phyloP scores from a whole-genome alignment of 2,797 vertebrate genomes.

The Tachyglossus aculeatus region DNA sequence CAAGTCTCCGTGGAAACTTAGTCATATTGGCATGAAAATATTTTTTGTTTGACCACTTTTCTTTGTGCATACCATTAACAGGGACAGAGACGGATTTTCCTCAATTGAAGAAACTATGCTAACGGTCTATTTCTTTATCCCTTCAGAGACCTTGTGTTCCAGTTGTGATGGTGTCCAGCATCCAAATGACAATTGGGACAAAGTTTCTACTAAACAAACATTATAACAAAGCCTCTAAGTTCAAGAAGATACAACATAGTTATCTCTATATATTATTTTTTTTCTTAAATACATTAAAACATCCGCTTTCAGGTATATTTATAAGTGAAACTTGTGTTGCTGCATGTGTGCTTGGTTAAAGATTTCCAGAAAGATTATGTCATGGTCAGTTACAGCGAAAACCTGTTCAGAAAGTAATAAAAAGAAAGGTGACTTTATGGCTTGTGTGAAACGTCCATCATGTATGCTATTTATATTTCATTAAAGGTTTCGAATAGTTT shows the following conservation, averaged over 20 bases:
- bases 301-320: slow-evolving; percentile 43
- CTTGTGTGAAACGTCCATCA: neutral
- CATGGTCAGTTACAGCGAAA: slow-evolving; percentile 7
- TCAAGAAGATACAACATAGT: slow-evolving; percentile 45
- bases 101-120: slow-evolving; percentile 30
- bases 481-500: no score
- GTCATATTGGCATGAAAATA: slow-evolving; percentile 30
- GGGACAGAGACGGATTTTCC: neutral
- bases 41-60: slow-evolving; percentile 34
- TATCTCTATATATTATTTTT: slow-evolving; percentile 35
- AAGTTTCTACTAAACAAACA: slow-evolving; percentile 47
- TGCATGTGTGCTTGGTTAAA: slow-evolving; percentile 33
- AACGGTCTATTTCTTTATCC: slow-evolving; percentile 36
- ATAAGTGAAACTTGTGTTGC: slow-evolving; percentile 34
- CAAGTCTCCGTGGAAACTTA: slow-evolving; percentile 46
- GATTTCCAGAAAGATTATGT: slow-evolving; percentile 7
- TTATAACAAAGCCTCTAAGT: slow-evolving; percentile 50
- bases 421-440: neutral
- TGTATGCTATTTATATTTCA: no score
- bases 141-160: slow-evolving; percentile 20
- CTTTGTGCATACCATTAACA: slow-evolving; percentile 30
- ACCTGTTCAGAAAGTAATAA: neutral
- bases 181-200: slow-evolving; percentile 47
- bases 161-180: slow-evolving; percentile 54
- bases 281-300: slow-evolving; percentile 52